Conservation (phyloP, 1,140 invertebrate species). For the Lordiphosa clarofinis region DNA sequence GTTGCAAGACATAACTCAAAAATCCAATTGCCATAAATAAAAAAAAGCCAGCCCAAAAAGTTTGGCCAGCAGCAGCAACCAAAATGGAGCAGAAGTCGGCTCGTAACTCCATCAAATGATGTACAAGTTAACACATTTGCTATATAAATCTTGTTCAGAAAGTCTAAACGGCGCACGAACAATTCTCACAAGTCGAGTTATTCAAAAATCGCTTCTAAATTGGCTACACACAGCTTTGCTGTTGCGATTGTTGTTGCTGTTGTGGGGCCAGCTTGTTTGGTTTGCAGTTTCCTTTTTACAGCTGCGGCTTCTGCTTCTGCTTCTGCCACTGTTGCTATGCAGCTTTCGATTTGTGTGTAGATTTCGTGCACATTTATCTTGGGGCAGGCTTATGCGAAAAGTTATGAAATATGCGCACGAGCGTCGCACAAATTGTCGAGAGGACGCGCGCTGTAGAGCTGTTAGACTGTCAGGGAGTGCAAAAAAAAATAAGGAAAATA, state of each 20-base stretch:
- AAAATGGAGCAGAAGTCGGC: constrained; percentile 14
- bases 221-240: constrained; percentile 49
- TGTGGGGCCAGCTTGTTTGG: constrained; percentile 11
- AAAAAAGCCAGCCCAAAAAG: constrained; percentile 39
- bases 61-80: constrained; percentile 22
- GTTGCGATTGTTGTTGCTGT: constrained; percentile 17
- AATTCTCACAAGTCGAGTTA: constrained; percentile 72
- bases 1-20: constrained; percentile 58
- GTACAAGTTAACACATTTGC: constrained; percentile 79
- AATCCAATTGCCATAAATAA: constrained; percentile 77
- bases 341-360: constrained; percentile 76
- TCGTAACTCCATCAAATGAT: constrained; percentile 78
- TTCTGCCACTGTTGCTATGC: constrained; percentile 49
- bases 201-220: constrained; percentile 79
- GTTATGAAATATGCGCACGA: constrained; percentile 78
- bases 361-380: constrained; percentile 74
- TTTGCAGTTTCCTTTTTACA: constrained; percentile 29
- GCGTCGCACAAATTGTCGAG: constrained; percentile 63
- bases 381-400: constrained; percentile 73
- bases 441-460: neutral
- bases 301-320: constrained; percentile 30
- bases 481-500: neutral
- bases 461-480: constrained; percentile 8
- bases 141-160: constrained; percentile 72
- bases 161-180: constrained; percentile 53